phyloP scores from a whole-genome alignment of 2,888 invertebrate species.

The Micropterix aruncella region DNA sequence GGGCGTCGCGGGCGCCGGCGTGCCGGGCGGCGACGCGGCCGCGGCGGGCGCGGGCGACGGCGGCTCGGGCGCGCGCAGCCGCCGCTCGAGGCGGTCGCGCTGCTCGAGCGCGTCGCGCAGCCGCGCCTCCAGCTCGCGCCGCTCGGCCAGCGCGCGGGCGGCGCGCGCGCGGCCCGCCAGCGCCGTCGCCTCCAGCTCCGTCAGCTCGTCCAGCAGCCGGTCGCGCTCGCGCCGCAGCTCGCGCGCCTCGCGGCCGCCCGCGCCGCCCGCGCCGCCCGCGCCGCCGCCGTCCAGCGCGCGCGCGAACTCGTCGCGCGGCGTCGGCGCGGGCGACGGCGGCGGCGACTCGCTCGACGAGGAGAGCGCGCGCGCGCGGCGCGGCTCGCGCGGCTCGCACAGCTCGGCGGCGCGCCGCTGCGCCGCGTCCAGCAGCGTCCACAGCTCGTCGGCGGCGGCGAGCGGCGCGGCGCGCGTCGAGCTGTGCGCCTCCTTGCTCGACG shows the following conservation, averaged over 20 bases:
- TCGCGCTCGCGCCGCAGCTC: constrained; percentile 60
- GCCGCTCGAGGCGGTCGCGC: constrained; percentile 14
- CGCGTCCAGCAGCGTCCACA: constrained; percentile 80
- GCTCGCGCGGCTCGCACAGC: constrained; percentile 51
- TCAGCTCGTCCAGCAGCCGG: constrained; percentile 54
- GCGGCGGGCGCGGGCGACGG: constrained; percentile 19
- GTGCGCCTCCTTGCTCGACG: constrained; percentile 67
- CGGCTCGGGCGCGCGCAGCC: constrained; percentile 8
- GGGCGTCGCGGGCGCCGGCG: constrained; percentile 42
- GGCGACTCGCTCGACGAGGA: constrained; percentile 13
- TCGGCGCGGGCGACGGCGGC: constrained; percentile 17
- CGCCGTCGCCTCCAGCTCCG: constrained; percentile 66
- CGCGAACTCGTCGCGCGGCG: constrained; percentile 20
- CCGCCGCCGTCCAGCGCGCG: constrained; percentile 19
- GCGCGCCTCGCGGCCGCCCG: constrained; percentile 44
- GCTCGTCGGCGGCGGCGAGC: constrained; percentile 53
- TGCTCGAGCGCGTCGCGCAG: constrained; percentile 17
- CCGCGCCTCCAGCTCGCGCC: constrained; percentile 37
- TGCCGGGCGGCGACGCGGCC: constrained; percentile 16
- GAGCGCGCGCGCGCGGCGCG: constrained; percentile 20
- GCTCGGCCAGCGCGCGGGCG: constrained; percentile 47
- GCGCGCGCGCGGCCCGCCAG: constrained; percentile 50
- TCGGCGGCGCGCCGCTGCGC: constrained; percentile 54
- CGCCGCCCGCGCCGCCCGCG: constrained; percentile 26
- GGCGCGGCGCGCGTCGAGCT: constrained; percentile 51